These are phyloP conservation scores for Huso huso DNA, from an alignment of 2,797 vertebrate species.

Conservation along the genomic window DNA sequence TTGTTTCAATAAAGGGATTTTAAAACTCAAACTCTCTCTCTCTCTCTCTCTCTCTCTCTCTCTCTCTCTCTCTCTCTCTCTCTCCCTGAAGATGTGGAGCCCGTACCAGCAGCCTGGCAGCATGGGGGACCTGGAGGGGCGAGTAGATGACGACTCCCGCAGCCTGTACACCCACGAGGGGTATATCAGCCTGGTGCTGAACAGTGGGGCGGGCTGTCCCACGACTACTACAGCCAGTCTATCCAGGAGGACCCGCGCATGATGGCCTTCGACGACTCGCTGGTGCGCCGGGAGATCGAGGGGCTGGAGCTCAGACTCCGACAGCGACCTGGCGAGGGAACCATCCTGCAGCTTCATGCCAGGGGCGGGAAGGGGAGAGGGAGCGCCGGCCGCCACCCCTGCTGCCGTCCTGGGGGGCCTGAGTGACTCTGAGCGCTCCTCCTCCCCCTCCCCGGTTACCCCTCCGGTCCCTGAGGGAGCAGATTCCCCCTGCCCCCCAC, in stretches of 20 bases:
- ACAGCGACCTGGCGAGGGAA: conserved; percentile 86
- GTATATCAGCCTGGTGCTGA: conserved; percentile 94
- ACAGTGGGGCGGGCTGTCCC: conserved; percentile 90
- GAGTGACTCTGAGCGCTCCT: conserved; percentile 80
- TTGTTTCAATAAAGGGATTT: too few relatives aligned
- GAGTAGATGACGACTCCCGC: conserved; percentile 86
- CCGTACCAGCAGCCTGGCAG: conserved; percentile 93
- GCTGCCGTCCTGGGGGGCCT: conserved; percentile 33
- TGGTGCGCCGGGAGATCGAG: conserved; percentile 91
- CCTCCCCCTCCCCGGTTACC: conserved; percentile 72
- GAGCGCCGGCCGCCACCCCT: conserved; percentile 6
- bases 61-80: conserved; percentile 17
- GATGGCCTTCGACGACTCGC: conserved; percentile 98
- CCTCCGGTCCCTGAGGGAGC: conserved; percentile 50
- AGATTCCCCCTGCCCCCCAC: conserved; percentile 51
- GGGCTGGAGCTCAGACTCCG: conserved; percentile 96
- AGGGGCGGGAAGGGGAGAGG: conserved; percentile 35
- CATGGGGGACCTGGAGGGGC: conserved; percentile 83
- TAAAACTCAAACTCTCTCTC: too few relatives aligned
- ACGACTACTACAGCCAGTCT: conserved; percentile 95
- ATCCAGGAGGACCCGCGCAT: conserved; percentile 95
- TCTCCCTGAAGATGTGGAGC: conserved; percentile 78
- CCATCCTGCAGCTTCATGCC: conserved; percentile 87
- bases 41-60: background rate
- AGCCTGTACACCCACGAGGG: conserved; percentile 96